Evolutionary conservation across 2,888 invertebrate species (phyloP), one percentile per base, ranked within the genome.

Genomic region (Myathropa florea): DNA sequence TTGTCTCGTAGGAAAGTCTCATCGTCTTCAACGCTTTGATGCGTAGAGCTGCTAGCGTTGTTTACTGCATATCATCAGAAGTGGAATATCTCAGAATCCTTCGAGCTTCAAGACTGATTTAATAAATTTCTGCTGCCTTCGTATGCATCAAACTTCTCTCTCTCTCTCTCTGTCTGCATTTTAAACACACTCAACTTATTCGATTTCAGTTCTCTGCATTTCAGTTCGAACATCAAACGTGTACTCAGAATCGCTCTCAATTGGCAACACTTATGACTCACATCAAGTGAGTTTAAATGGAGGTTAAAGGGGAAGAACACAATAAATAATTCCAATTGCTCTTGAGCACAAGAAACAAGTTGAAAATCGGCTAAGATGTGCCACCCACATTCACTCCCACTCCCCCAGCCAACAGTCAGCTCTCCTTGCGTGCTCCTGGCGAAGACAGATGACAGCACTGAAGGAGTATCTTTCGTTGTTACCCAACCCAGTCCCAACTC

Each of bases 301-400:
- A 1, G 46, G 46, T 18, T 6, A 21, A 23, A 36, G 57, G 36
- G 33, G 24, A 26, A 53, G 39, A 59, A 59, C 55, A 78, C 68
- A 82, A 83, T 86, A 83, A 83, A 86, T 86, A 83, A 83, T 86
- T 86, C 78, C 78, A 83, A 86, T 86, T 83, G 78, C 78, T 83
- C 82, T 78, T 57, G 26, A 86, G 78, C 21, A 78, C 28, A 82
- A 77, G 77, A 70, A 78, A 78, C 78, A 77, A 86, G 64, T 68
- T 23, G 46, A 68, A 85, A 84, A 76, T 77, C 71, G 46, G 6
- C 46, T 26, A 57, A 57, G 24, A 57, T 23, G 12, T 24, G 24
- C 24, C 12, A 76, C 46, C 33, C 12, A 33, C 33, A 12, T 3
- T 12, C 46, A 68, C 61, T 70, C 24, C 53, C 36, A 68, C 26